Base-by-base conservation (phyloP, 1,140 invertebrate species). In the Calycopis cecrops region DNA sequence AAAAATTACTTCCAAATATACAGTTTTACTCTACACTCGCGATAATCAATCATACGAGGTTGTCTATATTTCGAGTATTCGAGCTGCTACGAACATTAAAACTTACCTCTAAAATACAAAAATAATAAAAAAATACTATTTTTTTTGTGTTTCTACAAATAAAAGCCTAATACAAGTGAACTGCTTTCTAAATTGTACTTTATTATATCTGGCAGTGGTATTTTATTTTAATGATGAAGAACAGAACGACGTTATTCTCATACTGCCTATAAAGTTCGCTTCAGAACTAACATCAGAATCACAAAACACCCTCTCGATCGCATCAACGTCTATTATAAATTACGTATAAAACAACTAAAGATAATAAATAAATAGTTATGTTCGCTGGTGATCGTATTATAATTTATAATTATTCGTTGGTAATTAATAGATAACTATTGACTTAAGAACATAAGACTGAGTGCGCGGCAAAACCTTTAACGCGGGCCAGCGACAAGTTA, bases 191-290 rank as follows among this genome's bases (percentile, higher is more conserved):
- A 63, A 51, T 78, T 83, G 75, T 84, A 81, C 76, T 80, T 73
- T 71, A 57, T 71, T 71, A 73, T 63, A 63, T 73, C 73, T 83
- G 79, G 81, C 81, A 85, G 79, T 85, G 79, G 72, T 66, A 28
- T 28, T 28, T 28, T 28, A 28, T 28, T 3, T 28, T 3, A 28
- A 28, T 28, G 21, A 69, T 70, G 57, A 67, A 51, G 69, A 61
- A 63, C 58, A 68, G 58, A 65, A 61, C 58, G 59, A 72, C 56
- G 61, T 62, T 65, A 62, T 69, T 50, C 52, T 62, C 55, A 56
- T 51, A 62, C 64, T 63, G 57, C 61, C 62, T 72, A 58, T 60
- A 52, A 60, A 58, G 21, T 28, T 50, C 34, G 33, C 21, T 50
- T 14, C n/a, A 16, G 33, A 50, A 35, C 38, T 33, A 53, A 53